Conservation (phyloP, 2,113 vertebrate genomes). For the Pomatostomus ruficeps region DNA sequence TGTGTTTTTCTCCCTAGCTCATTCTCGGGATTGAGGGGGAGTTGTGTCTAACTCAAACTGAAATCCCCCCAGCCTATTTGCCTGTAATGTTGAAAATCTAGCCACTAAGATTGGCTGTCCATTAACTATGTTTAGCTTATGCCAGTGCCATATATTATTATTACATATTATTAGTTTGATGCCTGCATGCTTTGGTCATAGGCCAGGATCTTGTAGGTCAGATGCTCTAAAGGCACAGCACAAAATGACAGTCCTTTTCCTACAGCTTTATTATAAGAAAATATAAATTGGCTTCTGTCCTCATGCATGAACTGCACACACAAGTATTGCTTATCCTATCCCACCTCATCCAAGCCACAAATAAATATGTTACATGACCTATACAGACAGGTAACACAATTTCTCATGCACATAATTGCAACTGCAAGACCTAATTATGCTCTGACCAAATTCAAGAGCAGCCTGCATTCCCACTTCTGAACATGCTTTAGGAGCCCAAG, state of each 20-base stretch:
- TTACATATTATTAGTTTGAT: not conserved
- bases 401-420: not conserved
- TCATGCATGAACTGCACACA: not conserved
- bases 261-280: not conserved
- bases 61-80: not conserved
- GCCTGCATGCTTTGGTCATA: not conserved
- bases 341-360: not conserved
- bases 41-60: not conserved
- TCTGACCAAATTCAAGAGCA: not conserved
- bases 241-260: not conserved
- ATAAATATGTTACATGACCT: not conserved
- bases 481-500: not conserved
- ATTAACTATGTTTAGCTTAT: not conserved
- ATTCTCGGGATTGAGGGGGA: not conserved
- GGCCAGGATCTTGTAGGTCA: not conserved
- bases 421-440: not conserved
- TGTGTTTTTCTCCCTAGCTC: not conserved
- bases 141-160: not conserved
- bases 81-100: not conserved
- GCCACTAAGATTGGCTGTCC: not conserved
- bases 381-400: not conserved
- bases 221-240: not conserved
- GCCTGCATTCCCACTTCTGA: not conserved
- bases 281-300: not conserved
- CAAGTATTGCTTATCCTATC: not conserved